These are phyloP conservation scores for Catharus fuscescens DNA, from an alignment of 2,113 vertebrate genomes.

Conservation along the genomic window DNA sequence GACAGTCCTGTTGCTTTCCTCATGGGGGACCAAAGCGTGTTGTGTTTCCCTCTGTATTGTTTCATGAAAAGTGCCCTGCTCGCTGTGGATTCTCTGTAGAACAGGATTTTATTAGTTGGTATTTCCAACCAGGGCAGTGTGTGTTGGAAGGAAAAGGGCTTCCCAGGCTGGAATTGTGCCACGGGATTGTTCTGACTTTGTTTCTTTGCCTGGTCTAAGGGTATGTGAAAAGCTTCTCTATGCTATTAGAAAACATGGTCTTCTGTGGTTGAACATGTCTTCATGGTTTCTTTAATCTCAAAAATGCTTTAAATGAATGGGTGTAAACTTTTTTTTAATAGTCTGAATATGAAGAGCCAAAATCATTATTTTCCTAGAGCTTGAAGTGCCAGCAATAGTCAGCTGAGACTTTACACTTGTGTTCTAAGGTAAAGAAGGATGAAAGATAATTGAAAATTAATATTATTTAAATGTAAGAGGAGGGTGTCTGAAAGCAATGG, in stretches of 20 bases:
- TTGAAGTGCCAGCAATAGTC: slow-evolving; percentile 72
- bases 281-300: slow-evolving; percentile 75
- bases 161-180: not conserved
- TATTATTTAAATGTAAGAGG: slow-evolving; percentile 61
- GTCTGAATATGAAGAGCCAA: slow-evolving; percentile 74
- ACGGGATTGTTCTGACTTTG: not conserved
- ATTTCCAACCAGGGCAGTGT: not conserved
- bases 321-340: slow-evolving; percentile 74
- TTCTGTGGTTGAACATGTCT: slow-evolving; percentile 69
- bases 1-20: not conserved
- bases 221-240: slow-evolving; percentile 47
- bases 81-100: not conserved
- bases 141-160: not conserved
- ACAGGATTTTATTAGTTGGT: slow-evolving; percentile 38
- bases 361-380: slow-evolving; percentile 74
- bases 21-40: not conserved
- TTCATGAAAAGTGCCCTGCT: not conserved
- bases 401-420: slow-evolving; percentile 68
- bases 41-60: not conserved
- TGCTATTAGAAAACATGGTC: slow-evolving; percentile 63
- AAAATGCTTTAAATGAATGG: slow-evolving; percentile 73
- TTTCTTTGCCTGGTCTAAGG: not conserved
- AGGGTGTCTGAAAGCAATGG: slow-evolving; percentile 40
- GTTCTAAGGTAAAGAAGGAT: slow-evolving; percentile 71
- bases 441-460: slow-evolving; percentile 69